Evolutionary conservation across 2,888 invertebrate species (phyloP), one percentile per base, ranked within the genome.

Genomic region (Leptinotarsa haldemani): DNA sequence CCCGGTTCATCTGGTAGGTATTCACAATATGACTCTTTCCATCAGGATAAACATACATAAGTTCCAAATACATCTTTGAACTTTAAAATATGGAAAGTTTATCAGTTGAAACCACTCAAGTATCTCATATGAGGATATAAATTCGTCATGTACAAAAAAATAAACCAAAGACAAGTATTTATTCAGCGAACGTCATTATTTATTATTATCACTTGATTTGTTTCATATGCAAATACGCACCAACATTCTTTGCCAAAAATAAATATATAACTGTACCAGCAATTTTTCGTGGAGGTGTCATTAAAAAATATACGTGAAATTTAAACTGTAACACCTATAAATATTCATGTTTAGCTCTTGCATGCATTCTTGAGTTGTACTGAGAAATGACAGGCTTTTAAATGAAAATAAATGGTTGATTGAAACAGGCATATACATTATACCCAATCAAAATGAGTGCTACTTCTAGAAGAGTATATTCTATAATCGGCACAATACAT

Each of bases 241-340:
- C 69, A 61, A 48, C 69, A 69, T 58, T 69, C 69, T 58, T 58
- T 58, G 61, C 58, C n/a, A 47, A 30, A 58, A 47, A 47, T 69
- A 61, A 69, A 69, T 25, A 18, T 40, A 61, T 61, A 61, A 61
- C 61, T 40, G 61, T 61, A 30, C 61, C 58, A 58, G 56, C 47
- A 20, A 18, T 56, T 58, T 68, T 68, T 56, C 30, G 68, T 20
- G 12, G 22, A 46, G 68, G 68, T 68, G 68, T 69, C 58, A 69
- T 69, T 67, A 69, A 58, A 68, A 68, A 68, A 69, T 47, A 69
- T 68, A 47, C 67, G 40, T 47, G 40, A 69, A 58, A 69, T 69
- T 47, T 22, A 69, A 69, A 69, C 61, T 61, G 69, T 69, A 22
- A 58, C 69, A 58, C 61, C 58, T 69, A 69, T 69, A 58, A 61